Conservation (phyloP, 2,113 vertebrate genomes). For the Amazona vittata region DNA sequence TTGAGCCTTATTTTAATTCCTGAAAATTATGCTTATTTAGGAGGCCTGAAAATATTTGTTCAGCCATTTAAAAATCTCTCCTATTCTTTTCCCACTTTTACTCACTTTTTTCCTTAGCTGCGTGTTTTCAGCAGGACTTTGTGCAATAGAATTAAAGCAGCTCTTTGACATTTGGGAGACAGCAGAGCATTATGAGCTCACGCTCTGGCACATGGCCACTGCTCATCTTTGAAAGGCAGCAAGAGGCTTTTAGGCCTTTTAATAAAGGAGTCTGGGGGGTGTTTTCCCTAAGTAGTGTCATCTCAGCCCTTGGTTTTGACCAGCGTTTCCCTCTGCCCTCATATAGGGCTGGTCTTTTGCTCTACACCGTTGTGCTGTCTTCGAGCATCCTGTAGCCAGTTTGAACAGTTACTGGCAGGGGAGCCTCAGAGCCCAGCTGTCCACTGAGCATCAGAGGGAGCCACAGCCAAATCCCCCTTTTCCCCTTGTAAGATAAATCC, state of each 20-base stretch:
- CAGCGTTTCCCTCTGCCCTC: neutral
- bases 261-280: neutral
- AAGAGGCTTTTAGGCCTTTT: neutral
- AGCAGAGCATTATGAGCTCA: neutral
- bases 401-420: neutral
- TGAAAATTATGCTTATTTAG: neutral
- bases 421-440: neutral
- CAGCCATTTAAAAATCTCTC: neutral
- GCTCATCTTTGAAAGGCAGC: neutral
- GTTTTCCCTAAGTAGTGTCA: neutral
- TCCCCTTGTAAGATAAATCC: neutral
- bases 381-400: fast-evolving
- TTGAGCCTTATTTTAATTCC: neutral
- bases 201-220: neutral
- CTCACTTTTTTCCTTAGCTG: neutral
- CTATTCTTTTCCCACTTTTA: neutral
- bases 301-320: neutral
- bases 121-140: neutral
- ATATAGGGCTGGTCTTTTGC: neutral
- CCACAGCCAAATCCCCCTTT: neutral
- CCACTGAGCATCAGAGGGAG: neutral
- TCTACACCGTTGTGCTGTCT: neutral
- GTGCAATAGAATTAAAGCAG: neutral
- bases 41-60: neutral
- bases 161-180: neutral